Evolutionary conservation across 2,888 invertebrate species (phyloP), one percentile per base, ranked within the genome.

Genomic region (Eurois occulta): DNA sequence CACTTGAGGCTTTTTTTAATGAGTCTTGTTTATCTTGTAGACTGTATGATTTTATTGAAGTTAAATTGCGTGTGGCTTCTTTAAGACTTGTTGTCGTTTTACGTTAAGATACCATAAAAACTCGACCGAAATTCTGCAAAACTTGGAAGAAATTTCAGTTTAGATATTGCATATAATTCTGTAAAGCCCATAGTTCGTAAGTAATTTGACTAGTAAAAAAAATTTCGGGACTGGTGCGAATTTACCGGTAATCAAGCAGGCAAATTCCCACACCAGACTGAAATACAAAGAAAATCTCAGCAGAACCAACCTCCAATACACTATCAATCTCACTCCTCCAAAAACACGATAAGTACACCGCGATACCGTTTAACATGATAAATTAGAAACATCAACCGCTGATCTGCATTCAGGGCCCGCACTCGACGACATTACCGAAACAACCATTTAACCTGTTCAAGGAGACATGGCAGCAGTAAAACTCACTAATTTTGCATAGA

Each of bases 401-500:
- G 82, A 88, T 88, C 87, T 81, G 76, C 81, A 88, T 88, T 87
- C 88, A 87, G 28, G 41, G 65, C 72, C 62, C 32, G 72, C 77
- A 76, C 72, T 62, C 16, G 67, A 69, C 64, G 74, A 76, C 78
- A 78, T 80, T 83, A 81, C 87, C 79, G 69, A 87, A 88, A 86
- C 89, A 88, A 88, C 75, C 76, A 65, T 80, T 88, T 88, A 88
- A 89, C 88, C 89, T 88, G 87, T 83, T 83, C 86, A 77, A 74
- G 84, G 69, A 28, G 76, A 84, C 80, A 84, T 72, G 60, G 81
- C 66, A 71, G 85, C 81, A 84, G 84, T 88, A 87, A 88, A 88
- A 88, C 88, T 90, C 90, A 88, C 90, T 91, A 91, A 92, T 91
- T 92, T 91, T 88, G 88, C 90, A 92, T 91, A 92, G 92, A 92